These are phyloP conservation scores for Furnarius figulus DNA, from an alignment of 2,113 vertebrate species.

Conservation along the genomic window DNA sequence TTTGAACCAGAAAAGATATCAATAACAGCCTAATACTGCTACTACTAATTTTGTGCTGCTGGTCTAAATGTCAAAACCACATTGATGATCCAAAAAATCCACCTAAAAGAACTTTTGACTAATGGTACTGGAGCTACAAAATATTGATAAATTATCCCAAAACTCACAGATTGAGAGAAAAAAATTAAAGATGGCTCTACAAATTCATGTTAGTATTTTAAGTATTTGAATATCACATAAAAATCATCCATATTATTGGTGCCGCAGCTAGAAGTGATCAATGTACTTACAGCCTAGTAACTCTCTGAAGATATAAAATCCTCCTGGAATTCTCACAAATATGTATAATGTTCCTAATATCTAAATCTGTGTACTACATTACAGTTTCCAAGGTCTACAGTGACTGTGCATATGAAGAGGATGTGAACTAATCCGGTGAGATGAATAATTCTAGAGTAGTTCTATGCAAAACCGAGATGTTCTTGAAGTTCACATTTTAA, in stretches of 20 bases:
- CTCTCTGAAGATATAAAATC: neutral
- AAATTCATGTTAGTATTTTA: neutral
- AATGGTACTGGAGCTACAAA: neutral
- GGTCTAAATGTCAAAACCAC: neutral
- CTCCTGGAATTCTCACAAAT: neutral
- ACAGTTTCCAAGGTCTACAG: neutral
- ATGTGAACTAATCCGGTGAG: neutral
- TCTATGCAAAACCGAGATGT: neutral
- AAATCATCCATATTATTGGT: neutral
- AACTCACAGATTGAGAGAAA: neutral
- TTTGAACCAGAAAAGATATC: neutral
- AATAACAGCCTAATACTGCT: neutral
- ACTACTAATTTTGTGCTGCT: neutral
- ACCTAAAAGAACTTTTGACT: neutral
- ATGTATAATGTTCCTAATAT: neutral
- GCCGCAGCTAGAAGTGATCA: neutral
- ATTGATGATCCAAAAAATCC: neutral
- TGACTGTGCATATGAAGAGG: neutral
- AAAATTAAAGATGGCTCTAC: neutral
- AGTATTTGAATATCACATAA: neutral
- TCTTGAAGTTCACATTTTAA: slow-evolving; percentile 8
- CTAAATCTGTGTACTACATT: neutral
- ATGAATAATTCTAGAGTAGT: neutral
- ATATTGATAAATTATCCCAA: neutral
- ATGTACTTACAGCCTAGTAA: neutral